phyloP scores from a whole-genome alignment of 2,797 vertebrate genomes.

The Diplodus sargus region DNA sequence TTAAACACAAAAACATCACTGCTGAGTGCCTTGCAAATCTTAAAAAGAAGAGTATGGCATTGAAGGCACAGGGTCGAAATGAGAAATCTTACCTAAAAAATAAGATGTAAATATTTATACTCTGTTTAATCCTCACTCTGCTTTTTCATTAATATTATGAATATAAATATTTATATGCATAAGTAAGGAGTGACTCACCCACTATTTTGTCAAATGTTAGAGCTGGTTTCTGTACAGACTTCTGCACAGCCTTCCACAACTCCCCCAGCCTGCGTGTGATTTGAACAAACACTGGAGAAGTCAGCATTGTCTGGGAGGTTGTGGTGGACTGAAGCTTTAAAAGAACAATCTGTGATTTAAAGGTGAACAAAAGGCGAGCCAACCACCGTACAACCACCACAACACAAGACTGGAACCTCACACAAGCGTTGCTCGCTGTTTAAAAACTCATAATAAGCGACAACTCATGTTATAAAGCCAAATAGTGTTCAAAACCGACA shows the following conservation, averaged over 20 bases:
- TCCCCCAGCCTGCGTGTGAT: too few species aligned
- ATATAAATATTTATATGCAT: background rate
- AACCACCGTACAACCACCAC: background rate
- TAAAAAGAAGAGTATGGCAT: background rate
- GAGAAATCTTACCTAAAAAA: background rate
- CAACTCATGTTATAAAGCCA: too few species aligned
- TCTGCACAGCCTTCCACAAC: too few species aligned
- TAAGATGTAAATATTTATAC: slow-evolving; percentile 4
- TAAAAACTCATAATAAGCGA: too few species aligned
- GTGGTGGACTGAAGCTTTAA: background rate
- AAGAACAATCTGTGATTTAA: background rate
- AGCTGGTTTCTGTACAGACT: background rate
- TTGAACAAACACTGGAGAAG: too few species aligned
- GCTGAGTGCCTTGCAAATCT: background rate
- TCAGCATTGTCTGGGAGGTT: background rate
- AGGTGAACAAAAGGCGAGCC: background rate
- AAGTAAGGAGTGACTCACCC: background rate
- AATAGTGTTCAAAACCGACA: too few species aligned
- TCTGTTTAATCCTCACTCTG: background rate
- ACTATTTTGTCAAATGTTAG: background rate
- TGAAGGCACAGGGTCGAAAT: background rate
- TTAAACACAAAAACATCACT: background rate
- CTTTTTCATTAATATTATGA: slow-evolving; percentile 11
- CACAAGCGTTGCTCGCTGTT: too few species aligned
- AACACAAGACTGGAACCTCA: background rate